Evolutionary conservation across 1,140 invertebrate genomes (phyloP).

Genomic region (Lordiphosa clarofinis): DNA sequence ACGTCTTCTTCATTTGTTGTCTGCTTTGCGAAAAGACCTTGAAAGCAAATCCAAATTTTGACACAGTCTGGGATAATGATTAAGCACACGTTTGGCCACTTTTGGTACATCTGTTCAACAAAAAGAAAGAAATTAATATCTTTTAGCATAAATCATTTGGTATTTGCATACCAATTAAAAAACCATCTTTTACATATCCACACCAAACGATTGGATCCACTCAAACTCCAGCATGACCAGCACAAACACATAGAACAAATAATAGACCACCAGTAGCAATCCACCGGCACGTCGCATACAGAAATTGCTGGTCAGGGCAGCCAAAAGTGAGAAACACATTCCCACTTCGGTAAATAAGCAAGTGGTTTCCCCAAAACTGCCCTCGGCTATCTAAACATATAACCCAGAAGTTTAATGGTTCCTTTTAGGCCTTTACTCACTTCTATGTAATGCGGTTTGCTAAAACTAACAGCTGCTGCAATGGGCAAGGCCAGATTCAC

Average conservation of each 20-base stretch:
- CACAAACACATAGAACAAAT: not conserved
- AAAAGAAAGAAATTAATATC: too few relatives aligned
- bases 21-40: conserved; percentile 20
- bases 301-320: conserved; percentile 21
- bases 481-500: conserved; percentile 13
- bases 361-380: conserved; percentile 11
- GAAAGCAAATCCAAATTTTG: conserved; percentile 16
- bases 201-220: conserved; percentile 7
- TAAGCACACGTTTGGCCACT: conserved; percentile 40
- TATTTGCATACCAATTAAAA: too few relatives aligned
- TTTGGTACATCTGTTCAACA: conserved; percentile 18
- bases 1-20: too few relatives aligned
- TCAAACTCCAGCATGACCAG: conserved; percentile 12
- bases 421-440: not conserved
- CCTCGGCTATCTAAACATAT: not conserved
- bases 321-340: conserved; percentile 11
- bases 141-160: too few relatives aligned
- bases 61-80: conserved; percentile 24
- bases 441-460: not conserved
- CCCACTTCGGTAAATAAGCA: conserved; percentile 25
- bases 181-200: not conserved
- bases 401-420: not conserved
- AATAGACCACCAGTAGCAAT: conserved; percentile 15
- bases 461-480: not conserved
- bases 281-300: conserved; percentile 19